Evolutionary conservation across 2,113 vertebrate genomes (phyloP).

Genomic region (Pseudopipra pipra): DNA sequence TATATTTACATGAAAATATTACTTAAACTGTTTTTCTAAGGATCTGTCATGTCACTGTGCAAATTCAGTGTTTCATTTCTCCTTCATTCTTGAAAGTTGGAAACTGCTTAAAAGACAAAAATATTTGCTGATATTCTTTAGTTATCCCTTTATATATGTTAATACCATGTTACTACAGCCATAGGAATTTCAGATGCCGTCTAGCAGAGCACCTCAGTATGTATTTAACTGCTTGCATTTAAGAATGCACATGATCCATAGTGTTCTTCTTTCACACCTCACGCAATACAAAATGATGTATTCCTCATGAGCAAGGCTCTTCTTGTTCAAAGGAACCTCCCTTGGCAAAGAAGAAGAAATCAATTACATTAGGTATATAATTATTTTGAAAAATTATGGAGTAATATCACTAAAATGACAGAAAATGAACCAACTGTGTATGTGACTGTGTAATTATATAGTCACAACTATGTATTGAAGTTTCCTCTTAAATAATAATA

Average conservation of each 20-base stretch:
- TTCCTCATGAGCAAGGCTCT: neutral
- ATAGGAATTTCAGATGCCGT: neutral
- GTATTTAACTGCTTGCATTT: neutral
- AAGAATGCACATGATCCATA: neutral
- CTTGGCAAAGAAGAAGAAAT: neutral
- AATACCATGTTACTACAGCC: neutral
- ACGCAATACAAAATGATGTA: neutral
- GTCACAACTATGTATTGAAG: neutral
- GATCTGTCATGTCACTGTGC: neutral
- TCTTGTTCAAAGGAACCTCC: neutral
- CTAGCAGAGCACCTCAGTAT: neutral
- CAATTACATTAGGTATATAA: neutral
- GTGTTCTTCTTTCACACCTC: neutral
- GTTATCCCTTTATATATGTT: neutral
- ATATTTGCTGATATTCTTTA: neutral
- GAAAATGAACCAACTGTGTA: neutral
- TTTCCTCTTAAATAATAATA: neutral
- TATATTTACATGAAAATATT: neutral
- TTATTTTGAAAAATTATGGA: neutral
- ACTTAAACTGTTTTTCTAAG: neutral
- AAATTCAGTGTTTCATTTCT: neutral
- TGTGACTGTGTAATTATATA: neutral
- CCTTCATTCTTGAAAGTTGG: neutral
- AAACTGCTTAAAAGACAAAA: neutral
- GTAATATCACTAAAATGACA: neutral